Base-by-base conservation (phyloP, 2,888 invertebrate species). In the Serrognathus titanus region DNA sequence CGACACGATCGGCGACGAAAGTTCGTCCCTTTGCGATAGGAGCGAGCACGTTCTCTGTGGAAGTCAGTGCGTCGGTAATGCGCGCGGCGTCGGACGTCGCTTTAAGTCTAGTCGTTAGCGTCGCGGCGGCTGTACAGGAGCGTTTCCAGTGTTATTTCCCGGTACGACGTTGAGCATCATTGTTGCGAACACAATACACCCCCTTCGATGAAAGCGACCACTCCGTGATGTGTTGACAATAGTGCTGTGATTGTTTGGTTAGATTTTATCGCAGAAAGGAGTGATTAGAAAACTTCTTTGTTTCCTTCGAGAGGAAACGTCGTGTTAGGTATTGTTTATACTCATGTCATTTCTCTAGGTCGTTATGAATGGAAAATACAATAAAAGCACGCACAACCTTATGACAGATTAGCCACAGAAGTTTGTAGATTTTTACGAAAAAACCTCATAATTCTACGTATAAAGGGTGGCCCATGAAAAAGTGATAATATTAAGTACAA, bases 221-320 rank as follows among this genome's bases (percentile, higher is more conserved):
- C 57, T 49, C 57, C 60, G 63, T 63, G 64, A 63, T 63, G 63
- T 64, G 64, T 62, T 64, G 62, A 66, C 65, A 65, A 66, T 66
- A 63, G 63, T 61, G 60, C 65, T 67, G 67, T 67, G 66, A 66
- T 64, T 62, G 67, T 64, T 64, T 61, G 64, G 67, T 64, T 65
- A 58, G 62, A 41, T 43, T 24, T 31, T 45, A 35, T 24, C 37
- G 56, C 54, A 49, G 16, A 16, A 38, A 13, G 38, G 38, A 52
- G 43, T 52, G 49, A 49, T 49, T 40, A 48, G 35, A 48, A 48
- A 31, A 48, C 20, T 46, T 46, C 20, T 16, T 52, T n/a, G 16
- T 45, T 46, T 46, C 46, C 24, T 36, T 45, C n/a, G 11, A 13
- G 13, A 9, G 12, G 10, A 43, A 16, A 43, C n/a, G 16, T 16